Base-by-base conservation (phyloP, 2,113 vertebrate genomes). In the Nibea coibor region DNA sequence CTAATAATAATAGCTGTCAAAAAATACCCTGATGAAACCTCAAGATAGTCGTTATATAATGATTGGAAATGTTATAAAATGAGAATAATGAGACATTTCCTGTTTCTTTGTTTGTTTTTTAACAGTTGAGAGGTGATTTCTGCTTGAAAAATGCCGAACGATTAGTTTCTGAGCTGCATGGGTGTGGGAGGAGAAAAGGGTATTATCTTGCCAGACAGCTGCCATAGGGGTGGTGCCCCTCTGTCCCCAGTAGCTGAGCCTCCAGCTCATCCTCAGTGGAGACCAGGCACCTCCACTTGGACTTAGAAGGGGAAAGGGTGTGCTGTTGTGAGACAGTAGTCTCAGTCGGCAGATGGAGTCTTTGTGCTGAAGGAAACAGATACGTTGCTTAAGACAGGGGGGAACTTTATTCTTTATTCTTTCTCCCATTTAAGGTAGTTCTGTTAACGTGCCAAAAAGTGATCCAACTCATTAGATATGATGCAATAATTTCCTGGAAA, bases 1-100 rank as follows among this genome's bases (percentile, higher is more conserved):
- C 31, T 75, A 31, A 67, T 8, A 39, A 47, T 19, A 71, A 19
- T 17, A 22, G 7, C 48, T 77, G 72, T 51, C 67, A 39, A 45
- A 51, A 78, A 66, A 66, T 51, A 57, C 16, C 28, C 7, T 45
- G 35, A 45, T 39, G 16, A 69, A 61, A 56, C 5, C 20, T 31
- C 9, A 20, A 31, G 22, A 24, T 50, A 16, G 20, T 26, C 22
- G 20, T 57, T 3, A 26, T 45, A 24, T 54, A n/a, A 61, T 42
- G 15, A 47, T 35, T 50, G 15, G 5, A 5, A 24, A 54, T 26
- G 39, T 24, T 48, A 24, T 63, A 10, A 26, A 26, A 26, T 26
- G 24, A 26, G 24, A 26, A 26, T 26, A 26, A 26, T 26, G 24
- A 1, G 22, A 54, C 16, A 15, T 42, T 64, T 50, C 26, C 8